These are phyloP conservation scores for Perizoma flavofasciatum DNA, from an alignment of 2,888 invertebrate genomes.

Conservation along the genomic window DNA sequence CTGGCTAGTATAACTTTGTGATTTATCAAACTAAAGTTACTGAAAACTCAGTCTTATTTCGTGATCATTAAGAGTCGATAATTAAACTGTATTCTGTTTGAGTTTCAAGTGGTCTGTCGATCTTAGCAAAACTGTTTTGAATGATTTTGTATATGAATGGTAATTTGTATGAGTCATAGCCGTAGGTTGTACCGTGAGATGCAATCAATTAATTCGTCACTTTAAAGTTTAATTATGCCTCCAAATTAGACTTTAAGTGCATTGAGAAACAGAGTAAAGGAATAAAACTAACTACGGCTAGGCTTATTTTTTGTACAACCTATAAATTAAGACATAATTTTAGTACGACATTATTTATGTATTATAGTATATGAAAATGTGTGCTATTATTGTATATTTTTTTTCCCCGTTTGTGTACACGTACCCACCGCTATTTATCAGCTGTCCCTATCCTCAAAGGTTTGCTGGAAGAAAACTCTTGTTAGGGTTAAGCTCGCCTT, in stretches of 20 bases:
- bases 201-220: slow-evolving; percentile 62
- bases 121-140: slow-evolving; percentile 43
- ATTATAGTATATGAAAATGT: no score
- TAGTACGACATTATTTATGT: no score
- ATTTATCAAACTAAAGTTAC: neutral
- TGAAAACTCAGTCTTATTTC: slow-evolving; percentile 2
- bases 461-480: no score
- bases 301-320: no score
- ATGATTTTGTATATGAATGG: slow-evolving; percentile 53
- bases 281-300: no score
- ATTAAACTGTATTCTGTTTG: neutral
- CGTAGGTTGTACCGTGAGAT: slow-evolving; percentile 50
- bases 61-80: neutral
- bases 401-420: no score
- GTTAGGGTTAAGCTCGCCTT: no score
- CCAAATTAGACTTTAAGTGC: slow-evolving; percentile 29
- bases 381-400: no score
- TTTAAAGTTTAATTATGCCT: slow-evolving; percentile 55
- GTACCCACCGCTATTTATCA: no score
- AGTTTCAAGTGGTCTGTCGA: slow-evolving; percentile 9
- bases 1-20: slow-evolving; percentile 33
- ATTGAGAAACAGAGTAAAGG: slow-evolving; percentile 3
- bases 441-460: no score
- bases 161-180: slow-evolving; percentile 31
- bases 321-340: no score